Evolutionary conservation across 2,888 invertebrate genomes (phyloP), one percentile per base, ranked within the genome.

Genomic region (Acrocyrtus sp.): DNA sequence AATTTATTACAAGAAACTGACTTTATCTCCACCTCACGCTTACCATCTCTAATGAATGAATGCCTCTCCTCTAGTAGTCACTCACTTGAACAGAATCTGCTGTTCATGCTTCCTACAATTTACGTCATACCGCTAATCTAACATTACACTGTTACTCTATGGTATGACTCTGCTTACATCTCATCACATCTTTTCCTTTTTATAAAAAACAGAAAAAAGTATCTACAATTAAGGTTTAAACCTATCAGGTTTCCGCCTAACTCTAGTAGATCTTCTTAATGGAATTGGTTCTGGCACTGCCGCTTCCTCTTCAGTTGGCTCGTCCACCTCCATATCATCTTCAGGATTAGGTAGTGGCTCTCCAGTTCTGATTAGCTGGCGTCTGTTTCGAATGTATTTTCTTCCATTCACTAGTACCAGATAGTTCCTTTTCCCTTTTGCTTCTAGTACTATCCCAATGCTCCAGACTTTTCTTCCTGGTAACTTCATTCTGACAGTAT

Each of bases 391-490:
- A 27, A 8, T n/a, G 22, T 54, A 54, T 6, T n/a, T 54, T 12
- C 29, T n/a, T 10, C n/a, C 29, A 6, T 10, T 29, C 3, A 54
- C 54, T 29, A 19, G 6, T 12, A 54, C 54, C n/a, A 17, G 27
- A 54, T 54, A 54, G 3, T 8, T 19, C 34, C 54, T 54, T 29
- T 39, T 54, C 21, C 54, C 54, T 29, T 24, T 21, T 54, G 3
- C 27, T 6, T 12, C 5, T 6, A 54, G 24, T 8, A 54, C 54
- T 12, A 10, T 15, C 6, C 54, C 54, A 4, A 10, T 27, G 6
- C 8, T 17, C 54, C 54, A 54, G 3, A 17, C 34, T 10, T 54
- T 22, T 17, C 19, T 10, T 8, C 54, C 54, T 29, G 54, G 54
- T 17, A 54, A 19, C 22, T 29, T 54, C 54, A 54, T 54, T 4